Evolutionary conservation across 2,888 invertebrate genomes (phyloP), one percentile per base, ranked within the genome.

Genomic region (Hydropsyche betteni): DNA sequence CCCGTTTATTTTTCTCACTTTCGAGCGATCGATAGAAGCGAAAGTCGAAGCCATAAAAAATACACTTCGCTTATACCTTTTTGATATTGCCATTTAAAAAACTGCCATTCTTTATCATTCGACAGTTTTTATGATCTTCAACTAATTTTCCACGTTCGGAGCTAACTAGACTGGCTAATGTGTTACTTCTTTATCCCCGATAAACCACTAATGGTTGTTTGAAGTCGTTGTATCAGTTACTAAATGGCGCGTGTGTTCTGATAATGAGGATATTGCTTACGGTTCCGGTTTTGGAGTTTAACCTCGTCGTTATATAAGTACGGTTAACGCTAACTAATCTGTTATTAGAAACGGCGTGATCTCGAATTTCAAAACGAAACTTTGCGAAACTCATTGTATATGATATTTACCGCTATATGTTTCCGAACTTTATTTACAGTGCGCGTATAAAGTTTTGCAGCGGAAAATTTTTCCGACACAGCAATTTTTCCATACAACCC

Each of bases 171-270:
- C 24, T 24, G 24, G 24, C 24, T 44, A 44, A 44, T 44, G 44
- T 10, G 44, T 44, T 16, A 36, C 12, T 64, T 64, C 36, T 36
- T 64, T 36, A 64, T 64, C 36, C 64, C 44, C n/a, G 36, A 64
- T 64, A 64, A 64, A 36, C 64, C 64, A 64, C 64, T 64, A 64
- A 64, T 64, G 64, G 64, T 10, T 36, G 34, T 64, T 64, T 24
- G 16, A n/a, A 64, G 36, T 64, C 24, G 10, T 36, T 36, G 64
- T 64, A 64, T 64, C 36, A 34, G 64, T 64, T 64, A 64, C 36
- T 64, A 64, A 64, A 64, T 64, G 64, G 64, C 64, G 64, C 64
- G 64, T 64, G 64, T 64, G 64, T 36, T 64, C 36, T 64, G 64
- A 64, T 64, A 64, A 34, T 64, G 64, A 36, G 64, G 64, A 64